Evolutionary conservation across 2,113 vertebrate species (phyloP), one percentile per base, ranked within the genome.

Genomic region (Chamaea fasciata): DNA sequence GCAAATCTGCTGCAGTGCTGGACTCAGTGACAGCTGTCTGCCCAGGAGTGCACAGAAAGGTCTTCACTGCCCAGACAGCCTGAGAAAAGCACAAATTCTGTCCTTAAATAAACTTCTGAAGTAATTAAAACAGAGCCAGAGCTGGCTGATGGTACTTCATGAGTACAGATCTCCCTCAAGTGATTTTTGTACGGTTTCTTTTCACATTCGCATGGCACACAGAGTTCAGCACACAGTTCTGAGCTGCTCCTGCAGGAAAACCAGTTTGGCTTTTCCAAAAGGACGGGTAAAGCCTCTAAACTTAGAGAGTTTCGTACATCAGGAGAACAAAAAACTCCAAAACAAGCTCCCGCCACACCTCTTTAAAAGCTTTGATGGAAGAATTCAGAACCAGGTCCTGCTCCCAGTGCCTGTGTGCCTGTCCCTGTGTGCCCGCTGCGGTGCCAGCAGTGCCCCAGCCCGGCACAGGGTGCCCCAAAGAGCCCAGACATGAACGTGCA

Each of bases 401-500:
- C 53, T 77, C 33, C 9, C 77, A 46, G 1, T 6, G 62, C 28
- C 73, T 3, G 49, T 44, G 65, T 19, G 39, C n/a, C 1, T 5
- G 74, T 55, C 70, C 5, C 33, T 8, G 74, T 3, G 37, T 17
- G 2, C 3, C n/a, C 21, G 17, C 7, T 1, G 55, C 83, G 10
- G 31, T 1, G 44, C 63, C 16, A 2, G 10, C 3, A 33, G 53
- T 2, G 46, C 41, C 8, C 16, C 26, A 17, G 53, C 68, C 37
- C 0, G 0, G 46, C 0, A 7, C 0, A 2, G 1, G 47, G 2
- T 1, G 3, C 42, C 8, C 39, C 10, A 0, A 19, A 26, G 33
- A 67, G 52, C 30, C 14, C 55, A 21, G 5, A 20, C 33, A 6
- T 5, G 11, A 4, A 7, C 0, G 18, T 0, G 9, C 41, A 30